Percentiles rank a stretch among this genome's conserved stretches.
phyloP scores from a whole-genome alignment of 2,797 vertebrate genomes.

The Amphiprion clarkii region DNA sequence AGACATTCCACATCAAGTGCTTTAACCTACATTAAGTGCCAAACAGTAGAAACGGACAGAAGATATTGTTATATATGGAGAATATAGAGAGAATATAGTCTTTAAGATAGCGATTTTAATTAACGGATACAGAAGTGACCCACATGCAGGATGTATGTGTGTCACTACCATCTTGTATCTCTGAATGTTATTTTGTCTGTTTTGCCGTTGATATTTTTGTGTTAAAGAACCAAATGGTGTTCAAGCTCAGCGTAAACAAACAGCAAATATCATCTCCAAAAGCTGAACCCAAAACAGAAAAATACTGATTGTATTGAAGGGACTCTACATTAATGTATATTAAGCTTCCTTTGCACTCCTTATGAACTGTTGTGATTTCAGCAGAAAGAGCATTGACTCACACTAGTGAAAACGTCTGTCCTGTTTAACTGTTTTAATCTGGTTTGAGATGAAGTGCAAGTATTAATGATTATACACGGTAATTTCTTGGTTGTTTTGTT shows the following conservation, averaged over 20 bases:
- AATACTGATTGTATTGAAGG: slow-evolving; percentile 35
- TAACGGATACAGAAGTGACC: not conserved
- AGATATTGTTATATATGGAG: slow-evolving; percentile 8
- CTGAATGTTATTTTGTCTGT: slow-evolving; percentile 28
- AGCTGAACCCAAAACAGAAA: slow-evolving; percentile 55
- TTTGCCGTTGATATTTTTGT: slow-evolving; percentile 31
- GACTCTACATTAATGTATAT: slow-evolving; percentile 42
- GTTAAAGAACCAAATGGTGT: slow-evolving; percentile 37
- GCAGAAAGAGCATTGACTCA: slow-evolving; percentile 11
- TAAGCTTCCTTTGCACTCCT: slow-evolving; percentile 48
- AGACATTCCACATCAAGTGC: slow-evolving; percentile 51
- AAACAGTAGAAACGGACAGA: slow-evolving; percentile 23
- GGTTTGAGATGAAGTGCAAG: slow-evolving; percentile 43
- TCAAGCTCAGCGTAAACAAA: slow-evolving; percentile 24
- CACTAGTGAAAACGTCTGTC: slow-evolving; percentile 31
- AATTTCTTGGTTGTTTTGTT: slow-evolving; percentile 24
- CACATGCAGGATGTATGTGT: slow-evolving; percentile 24
- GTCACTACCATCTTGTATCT: slow-evolving; percentile 11
- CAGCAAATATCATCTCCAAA: slow-evolving; percentile 5
- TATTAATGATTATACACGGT: slow-evolving; percentile 27
- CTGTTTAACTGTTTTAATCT: slow-evolving; percentile 24
- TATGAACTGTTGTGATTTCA: slow-evolving; percentile 24
- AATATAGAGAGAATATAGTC: slow-evolving; percentile 28
- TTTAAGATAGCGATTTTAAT: slow-evolving; percentile 26
- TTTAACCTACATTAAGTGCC: slow-evolving; percentile 50